Conservation (phyloP, 2,113 vertebrate species). For the Glareola pratincola region DNA sequence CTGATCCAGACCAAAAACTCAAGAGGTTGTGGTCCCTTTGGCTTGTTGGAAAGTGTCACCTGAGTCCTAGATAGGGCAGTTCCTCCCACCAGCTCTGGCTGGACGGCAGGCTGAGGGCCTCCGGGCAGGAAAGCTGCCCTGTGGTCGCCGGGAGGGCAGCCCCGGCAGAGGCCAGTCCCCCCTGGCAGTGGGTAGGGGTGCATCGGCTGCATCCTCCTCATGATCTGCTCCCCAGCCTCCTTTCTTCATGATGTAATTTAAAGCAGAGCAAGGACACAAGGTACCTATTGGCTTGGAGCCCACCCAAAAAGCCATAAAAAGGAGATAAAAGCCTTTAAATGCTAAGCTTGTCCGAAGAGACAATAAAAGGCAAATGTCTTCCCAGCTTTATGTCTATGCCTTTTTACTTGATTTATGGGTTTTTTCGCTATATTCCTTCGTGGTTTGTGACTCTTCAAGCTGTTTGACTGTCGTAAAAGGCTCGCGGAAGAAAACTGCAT, state of each 20-base stretch:
- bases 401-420: constrained; percentile 19
- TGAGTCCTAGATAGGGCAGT: background rate
- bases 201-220: background rate
- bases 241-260: background rate
- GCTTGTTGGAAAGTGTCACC: background rate
- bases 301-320: constrained; percentile 16
- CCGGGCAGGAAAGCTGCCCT: background rate
- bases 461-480: background rate
- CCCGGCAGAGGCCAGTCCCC: background rate
- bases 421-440: constrained; percentile 21
- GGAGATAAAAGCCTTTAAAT: constrained; percentile 55
- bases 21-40: background rate
- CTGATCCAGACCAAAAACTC: background rate
- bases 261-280: background rate
- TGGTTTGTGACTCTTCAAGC: constrained; percentile 21
- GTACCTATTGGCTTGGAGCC: constrained; percentile 41
- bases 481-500: background rate
- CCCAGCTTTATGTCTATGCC: constrained; percentile 7
- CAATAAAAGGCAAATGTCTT: constrained; percentile 53
- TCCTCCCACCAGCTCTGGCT: background rate
- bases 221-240: background rate
- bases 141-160: background rate
- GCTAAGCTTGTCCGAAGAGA: constrained; percentile 33
- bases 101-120: background rate
- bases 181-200: rapidly evolving